phyloP scores from a whole-genome alignment of 2,113 vertebrate species.

The Micromys minutus region DNA sequence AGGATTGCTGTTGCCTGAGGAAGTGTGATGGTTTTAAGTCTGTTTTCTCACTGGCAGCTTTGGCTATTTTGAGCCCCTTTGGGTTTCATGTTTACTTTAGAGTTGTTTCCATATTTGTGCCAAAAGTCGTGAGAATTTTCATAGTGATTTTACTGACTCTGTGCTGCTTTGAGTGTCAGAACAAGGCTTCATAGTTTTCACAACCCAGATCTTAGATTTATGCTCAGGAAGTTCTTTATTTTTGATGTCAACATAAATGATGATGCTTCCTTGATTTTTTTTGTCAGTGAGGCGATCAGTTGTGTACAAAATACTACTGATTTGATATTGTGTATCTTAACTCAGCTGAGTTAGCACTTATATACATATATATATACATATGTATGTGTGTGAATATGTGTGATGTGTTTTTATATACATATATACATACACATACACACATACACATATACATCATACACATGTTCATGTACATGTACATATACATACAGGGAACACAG shows the following conservation, averaged over 20 bases:
- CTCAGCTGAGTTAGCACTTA: background rate
- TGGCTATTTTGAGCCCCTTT: background rate
- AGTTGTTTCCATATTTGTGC: background rate
- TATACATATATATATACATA: too few relatives aligned
- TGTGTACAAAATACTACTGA: background rate
- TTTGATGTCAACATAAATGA: background rate
- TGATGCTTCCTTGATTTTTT: background rate
- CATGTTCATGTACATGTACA: too few relatives aligned
- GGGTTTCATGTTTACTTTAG: background rate
- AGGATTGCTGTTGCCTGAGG: background rate
- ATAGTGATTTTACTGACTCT: background rate
- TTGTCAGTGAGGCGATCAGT: background rate
- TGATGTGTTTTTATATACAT: too few relatives aligned
- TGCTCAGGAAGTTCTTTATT: background rate
- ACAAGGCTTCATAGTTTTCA: background rate
- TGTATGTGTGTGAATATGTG: too few relatives aligned
- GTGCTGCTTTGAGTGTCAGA: background rate
- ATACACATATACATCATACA: background rate
- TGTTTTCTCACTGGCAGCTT: background rate
- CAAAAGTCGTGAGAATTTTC: background rate
- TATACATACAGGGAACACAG: background rate
- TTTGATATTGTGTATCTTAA: background rate
- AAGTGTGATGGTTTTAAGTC: background rate
- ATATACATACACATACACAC: too few relatives aligned
- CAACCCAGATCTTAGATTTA: background rate